Conservation (phyloP, 2,797 vertebrate genomes). For the Pogoniulus pusillus region DNA sequence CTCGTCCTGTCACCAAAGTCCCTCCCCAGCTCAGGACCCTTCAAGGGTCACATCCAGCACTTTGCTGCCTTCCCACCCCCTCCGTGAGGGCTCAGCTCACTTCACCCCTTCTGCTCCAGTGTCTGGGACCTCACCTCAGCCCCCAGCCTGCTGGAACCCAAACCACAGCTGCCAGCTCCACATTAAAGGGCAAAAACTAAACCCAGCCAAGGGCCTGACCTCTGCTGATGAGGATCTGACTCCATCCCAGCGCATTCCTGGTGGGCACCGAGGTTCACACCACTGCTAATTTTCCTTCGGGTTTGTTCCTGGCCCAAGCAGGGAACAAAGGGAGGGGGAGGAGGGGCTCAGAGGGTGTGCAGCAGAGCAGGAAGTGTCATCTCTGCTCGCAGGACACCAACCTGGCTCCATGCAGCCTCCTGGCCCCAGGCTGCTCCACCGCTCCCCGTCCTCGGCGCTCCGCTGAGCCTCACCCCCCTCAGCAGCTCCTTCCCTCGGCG, state of each 20-base stretch:
- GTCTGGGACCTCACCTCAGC: neutral
- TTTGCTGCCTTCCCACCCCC: no score
- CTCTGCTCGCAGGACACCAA: neutral
- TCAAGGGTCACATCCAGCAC: no score
- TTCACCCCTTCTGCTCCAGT: neutral
- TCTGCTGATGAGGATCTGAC: no score
- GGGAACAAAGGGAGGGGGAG: neutral
- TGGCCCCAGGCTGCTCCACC: neutral
- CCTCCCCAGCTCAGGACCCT: no score
- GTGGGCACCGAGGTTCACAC: neutral
- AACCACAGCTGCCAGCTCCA: accelerated
- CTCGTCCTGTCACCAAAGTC: no score
- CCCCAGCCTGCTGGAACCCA: neutral
- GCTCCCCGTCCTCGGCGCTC: neutral
- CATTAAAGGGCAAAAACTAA: neutral
- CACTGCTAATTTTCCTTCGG: neutral
- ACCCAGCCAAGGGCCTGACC: no score
- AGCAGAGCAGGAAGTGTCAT: neutral
- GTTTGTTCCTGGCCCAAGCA: neutral
- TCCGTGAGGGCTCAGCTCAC: no score
- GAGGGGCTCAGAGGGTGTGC: neutral
- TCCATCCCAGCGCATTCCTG: no score
- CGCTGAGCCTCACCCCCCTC: neutral
- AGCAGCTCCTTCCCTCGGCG: neutral
- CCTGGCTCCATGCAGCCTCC: neutral